A percentile compares a stretch with the other conserved stretches of the same genome.
These are phyloP conservation scores for Rostratula benghalensis DNA, from an alignment of 2,113 vertebrate species.

Conservation along the genomic window DNA sequence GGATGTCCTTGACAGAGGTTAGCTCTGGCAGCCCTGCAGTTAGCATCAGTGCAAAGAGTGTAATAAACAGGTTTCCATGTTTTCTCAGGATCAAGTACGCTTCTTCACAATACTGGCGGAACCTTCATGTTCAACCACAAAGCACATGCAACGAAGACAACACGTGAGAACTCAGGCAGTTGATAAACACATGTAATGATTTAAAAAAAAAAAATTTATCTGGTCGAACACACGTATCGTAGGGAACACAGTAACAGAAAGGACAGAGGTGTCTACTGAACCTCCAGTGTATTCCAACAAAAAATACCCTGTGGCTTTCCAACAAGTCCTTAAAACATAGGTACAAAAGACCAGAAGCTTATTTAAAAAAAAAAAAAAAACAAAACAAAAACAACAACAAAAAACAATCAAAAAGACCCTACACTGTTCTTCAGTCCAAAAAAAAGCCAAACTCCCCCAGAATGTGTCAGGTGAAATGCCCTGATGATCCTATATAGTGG, in stretches of 20 bases:
- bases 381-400: too few relatives aligned
- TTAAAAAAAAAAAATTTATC: neutral
- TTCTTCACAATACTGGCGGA: conserved; percentile 95
- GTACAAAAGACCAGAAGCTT: neutral
- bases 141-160: neutral
- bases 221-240: fast-evolving
- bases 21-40: conserved; percentile 97
- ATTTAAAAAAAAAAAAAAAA: too few relatives aligned
- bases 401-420: too few relatives aligned
- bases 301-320: neutral
- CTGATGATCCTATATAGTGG: neutral
- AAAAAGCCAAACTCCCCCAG: neutral
- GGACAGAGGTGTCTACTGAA: neutral
- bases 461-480: neutral
- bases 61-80: conserved; percentile 97
- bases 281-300: neutral
- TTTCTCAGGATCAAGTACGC: conserved; percentile 92
- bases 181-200: fast-evolving
- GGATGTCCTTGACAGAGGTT: conserved; percentile 97
- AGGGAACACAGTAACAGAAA: neutral
- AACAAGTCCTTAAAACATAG: neutral
- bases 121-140: conserved; percentile 71
- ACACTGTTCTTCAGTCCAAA: neutral
- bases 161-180: neutral
- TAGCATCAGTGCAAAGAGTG: conserved; percentile 97